A percentile compares a stretch with the other conserved stretches of the same genome.
Evolutionary conservation across 2,888 invertebrate species (phyloP).

Genomic region (Melitaea athalia): DNA sequence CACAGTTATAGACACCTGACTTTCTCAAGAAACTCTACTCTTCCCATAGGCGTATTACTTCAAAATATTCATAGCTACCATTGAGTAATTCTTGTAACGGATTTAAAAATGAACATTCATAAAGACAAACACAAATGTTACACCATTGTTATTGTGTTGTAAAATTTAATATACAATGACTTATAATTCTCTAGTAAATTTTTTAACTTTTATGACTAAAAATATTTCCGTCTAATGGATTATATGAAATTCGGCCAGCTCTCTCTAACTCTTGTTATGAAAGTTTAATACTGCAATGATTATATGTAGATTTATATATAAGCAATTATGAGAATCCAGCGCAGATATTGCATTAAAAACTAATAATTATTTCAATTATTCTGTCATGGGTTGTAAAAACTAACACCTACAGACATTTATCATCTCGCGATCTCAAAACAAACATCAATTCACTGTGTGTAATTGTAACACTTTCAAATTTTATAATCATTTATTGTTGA

Average conservation of each 20-base stretch:
- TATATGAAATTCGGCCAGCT: not conserved
- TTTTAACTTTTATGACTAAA: not conserved
- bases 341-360: conserved; percentile 17
- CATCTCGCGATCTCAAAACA: conserved; percentile 48
- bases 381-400: conserved; percentile 11
- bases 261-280: conserved; percentile 1
- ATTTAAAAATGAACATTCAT: not conserved
- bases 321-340: conserved; percentile 21
- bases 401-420: conserved; percentile 13
- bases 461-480: conserved; percentile 41
- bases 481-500: conserved; percentile 1
- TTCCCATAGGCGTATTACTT: no score
- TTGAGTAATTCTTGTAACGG: no score
- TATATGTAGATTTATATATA: conserved; percentile 8
- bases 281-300: conserved; percentile 8
- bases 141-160: not conserved
- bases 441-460: conserved; percentile 48
- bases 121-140: not conserved
- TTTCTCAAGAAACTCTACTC: no score
- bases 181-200: not conserved
- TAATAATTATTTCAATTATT: conserved; percentile 18
- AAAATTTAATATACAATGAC: not conserved
- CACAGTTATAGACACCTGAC: no score
- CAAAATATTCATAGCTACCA: no score
- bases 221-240: not conserved